Evolutionary conservation across 2,797 vertebrate species (phyloP), one percentile per base, ranked within the genome.

Genomic region (Hephaestus fuliginosus): DNA sequence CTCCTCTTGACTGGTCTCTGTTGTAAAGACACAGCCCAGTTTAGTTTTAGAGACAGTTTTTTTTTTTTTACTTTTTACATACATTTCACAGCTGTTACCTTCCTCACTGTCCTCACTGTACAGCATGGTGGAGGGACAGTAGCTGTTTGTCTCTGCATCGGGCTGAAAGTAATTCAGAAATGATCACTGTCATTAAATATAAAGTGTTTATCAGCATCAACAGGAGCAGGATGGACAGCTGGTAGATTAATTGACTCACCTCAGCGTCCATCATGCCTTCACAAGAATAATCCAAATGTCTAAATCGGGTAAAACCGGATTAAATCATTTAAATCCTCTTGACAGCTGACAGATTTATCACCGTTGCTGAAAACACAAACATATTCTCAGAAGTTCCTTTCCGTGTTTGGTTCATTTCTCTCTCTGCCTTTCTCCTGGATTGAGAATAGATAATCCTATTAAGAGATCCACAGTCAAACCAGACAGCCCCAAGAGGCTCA

Each of bases 361-460:
- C 25, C 20, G 48, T 5, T 39, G 44, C 20, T 58, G 25, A 56
- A 70, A 73, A 65, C 36, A 13, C n/a, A 44, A 2, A 76, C 7
- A 36, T 41, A 56, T 66, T 39, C 9, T 52, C 18, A 22, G 9
- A 4, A 18, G 7, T n/a, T 58, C n/a, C 51, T 44, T 28, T 69
- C 14, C 3, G 39, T n/a, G 64, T 83, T 82, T 60, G 68, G 49
- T 72, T 67, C 74, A 78, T 60, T 74, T 79, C 65, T 71, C 74
- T 14, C 39, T 70, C 53, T 18, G 73, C 44, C 81, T 76, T 71
- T 60, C 71, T 84, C 66, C 79, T 65, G 73, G 25, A 57, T 89
- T 74, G 69, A 90, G 88, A 89, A 91, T 77, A 87, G 88, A 81
- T 96, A 95, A 95, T 95, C 94, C 89, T 58, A 93, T 96, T 95